Percentiles rank a stretch among this genome's conserved stretches.
Evolutionary conservation across 1,140 invertebrate genomes (phyloP).

Genomic region (Tribolium madens): DNA sequence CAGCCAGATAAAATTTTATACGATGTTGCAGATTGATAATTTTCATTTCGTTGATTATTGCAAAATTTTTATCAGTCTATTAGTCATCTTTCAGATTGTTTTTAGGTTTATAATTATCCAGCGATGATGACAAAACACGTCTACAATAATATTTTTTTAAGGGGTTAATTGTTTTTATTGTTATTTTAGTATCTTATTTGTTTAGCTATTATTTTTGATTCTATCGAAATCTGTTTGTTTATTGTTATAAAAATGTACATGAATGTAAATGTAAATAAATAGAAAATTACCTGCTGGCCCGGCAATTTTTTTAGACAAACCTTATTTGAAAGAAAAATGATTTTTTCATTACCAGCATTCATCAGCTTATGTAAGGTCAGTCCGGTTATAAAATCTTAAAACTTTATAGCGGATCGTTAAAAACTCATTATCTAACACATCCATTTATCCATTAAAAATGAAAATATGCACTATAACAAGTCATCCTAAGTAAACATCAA

Average conservation of each 20-base stretch:
- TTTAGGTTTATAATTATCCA: too few species aligned
- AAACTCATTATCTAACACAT: constrained; percentile 13
- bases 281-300: too few species aligned
- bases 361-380: constrained; percentile 6
- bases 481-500: background rate
- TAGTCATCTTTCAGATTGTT: background rate
- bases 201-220: too few species aligned
- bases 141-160: too few species aligned
- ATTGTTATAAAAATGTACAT: too few species aligned
- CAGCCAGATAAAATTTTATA: too few species aligned
- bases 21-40: background rate
- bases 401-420: constrained; percentile 18
- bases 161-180: too few species aligned
- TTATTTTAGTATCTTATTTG: background rate
- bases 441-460: constrained; percentile 11
- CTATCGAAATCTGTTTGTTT: too few species aligned
- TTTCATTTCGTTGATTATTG: background rate
- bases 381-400: background rate
- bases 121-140: too few species aligned
- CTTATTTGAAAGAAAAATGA: background rate
- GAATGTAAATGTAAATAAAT: too few species aligned
- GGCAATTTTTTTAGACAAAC: too few species aligned
- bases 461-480: constrained; percentile 1
- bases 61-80: background rate
- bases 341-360: background rate